These are phyloP conservation scores for Drosophila pseudoananassae DNA, from an alignment of 1,140 invertebrate genomes.

Conservation along the genomic window DNA sequence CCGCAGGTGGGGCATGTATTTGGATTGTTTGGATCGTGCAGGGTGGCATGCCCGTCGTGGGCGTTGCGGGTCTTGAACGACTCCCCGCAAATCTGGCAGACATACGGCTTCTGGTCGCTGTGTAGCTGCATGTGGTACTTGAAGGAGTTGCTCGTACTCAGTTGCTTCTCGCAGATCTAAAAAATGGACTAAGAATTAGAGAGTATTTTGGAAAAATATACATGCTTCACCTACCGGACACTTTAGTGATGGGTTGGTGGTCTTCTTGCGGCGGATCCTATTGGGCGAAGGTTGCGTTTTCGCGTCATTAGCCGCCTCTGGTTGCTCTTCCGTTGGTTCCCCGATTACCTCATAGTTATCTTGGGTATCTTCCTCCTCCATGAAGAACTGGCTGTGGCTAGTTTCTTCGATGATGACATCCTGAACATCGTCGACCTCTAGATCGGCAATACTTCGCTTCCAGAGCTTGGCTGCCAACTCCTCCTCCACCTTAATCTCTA, in stretches of 20 bases:
- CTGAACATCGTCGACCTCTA: not conserved
- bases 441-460: not conserved
- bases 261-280: conserved; percentile 4
- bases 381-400: not conserved
- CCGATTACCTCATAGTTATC: conserved; percentile 4
- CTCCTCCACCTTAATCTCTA: not conserved
- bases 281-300: not conserved
- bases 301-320: not conserved
- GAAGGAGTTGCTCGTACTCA: conserved; percentile 68
- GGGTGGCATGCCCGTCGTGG: conserved; percentile 61
- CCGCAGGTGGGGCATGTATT: conserved; percentile 56
- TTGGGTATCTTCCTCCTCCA: not conserved
- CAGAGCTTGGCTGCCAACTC: not conserved
- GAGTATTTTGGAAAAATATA: not conserved
- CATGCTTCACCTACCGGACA: conserved; percentile 29
- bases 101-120: conserved; percentile 63
- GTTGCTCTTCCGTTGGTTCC: not conserved
- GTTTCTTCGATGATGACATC: not conserved
- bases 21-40: conserved; percentile 63
- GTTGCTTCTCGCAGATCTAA: conserved; percentile 63
- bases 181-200: not conserved
- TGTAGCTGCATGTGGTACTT: conserved; percentile 83
- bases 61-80: conserved; percentile 74
- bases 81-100: conserved; percentile 56
- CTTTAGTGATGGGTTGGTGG: conserved; percentile 34